A percentile compares a stretch with the other conserved stretches of the same genome.
Conservation (phyloP, 2,113 vertebrate genomes). For the Myxocyprinus asiaticus region DNA sequence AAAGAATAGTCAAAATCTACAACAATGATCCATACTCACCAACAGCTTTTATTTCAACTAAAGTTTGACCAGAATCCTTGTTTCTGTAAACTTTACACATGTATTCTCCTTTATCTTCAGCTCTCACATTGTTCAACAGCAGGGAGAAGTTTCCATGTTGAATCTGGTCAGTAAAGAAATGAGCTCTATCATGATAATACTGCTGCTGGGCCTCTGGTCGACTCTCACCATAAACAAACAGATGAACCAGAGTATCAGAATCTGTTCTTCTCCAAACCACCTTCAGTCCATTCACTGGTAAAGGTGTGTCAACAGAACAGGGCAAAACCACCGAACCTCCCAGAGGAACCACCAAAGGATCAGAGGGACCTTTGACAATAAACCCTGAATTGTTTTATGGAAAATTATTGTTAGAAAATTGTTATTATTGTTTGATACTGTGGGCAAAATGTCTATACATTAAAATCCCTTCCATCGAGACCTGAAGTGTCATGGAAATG, state of each 20-base stretch:
- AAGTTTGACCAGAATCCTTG: not conserved
- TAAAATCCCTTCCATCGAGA: too few species aligned
- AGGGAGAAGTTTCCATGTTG: constrained; percentile 5
- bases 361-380: constrained; percentile 7
- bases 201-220: not conserved
- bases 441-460: too few species aligned
- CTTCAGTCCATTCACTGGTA: constrained; percentile 14
- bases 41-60: not conserved
- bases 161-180: too few species aligned
- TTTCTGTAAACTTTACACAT: constrained; percentile 7
- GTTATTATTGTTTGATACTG: too few species aligned
- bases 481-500: too few species aligned
- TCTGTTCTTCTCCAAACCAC: constrained; percentile 1
- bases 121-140: not conserved
- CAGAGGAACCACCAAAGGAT: constrained; percentile 8
- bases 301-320: constrained; percentile 21
- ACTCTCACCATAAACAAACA: not conserved
- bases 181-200: too few species aligned
- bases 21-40: too few species aligned
- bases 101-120: constrained; percentile 1
- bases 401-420: too few species aligned
- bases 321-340: constrained; percentile 23
- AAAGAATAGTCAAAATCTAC: too few species aligned
- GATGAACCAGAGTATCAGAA: constrained; percentile 6
- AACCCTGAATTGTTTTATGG: constrained; percentile 36